Percentiles rank a stretch among this genome's conserved stretches.
phyloP scores from a whole-genome alignment of 2,888 invertebrate genomes.

The Griposia aprilina region DNA sequence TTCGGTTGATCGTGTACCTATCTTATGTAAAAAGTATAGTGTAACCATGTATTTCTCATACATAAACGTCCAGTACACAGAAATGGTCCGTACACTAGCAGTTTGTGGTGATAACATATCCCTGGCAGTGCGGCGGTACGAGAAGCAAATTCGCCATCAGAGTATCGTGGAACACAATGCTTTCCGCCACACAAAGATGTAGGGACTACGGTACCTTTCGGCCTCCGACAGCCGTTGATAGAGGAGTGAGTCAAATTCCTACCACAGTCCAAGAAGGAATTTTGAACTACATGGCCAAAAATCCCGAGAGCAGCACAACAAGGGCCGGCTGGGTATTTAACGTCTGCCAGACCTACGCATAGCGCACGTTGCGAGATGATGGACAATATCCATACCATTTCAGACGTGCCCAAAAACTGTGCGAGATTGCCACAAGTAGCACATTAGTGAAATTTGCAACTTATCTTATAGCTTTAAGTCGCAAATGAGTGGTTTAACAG shows the following conservation, averaged over 20 bases:
- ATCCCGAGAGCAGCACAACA: slow-evolving; percentile 2
- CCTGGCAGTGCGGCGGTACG: neutral
- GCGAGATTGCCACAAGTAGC: too few relatives aligned
- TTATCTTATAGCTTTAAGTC: too few relatives aligned
- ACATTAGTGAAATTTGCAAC: too few relatives aligned
- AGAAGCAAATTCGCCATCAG: neutral
- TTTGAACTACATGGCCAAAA: neutral
- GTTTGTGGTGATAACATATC: neutral
- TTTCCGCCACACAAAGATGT: neutral
- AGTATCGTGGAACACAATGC: neutral
- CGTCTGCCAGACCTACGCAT: slow-evolving; percentile 3
- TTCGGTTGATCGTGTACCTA: too few relatives aligned
- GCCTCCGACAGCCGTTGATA: slow-evolving; percentile 1
- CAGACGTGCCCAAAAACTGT: too few relatives aligned
- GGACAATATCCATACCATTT: neutral
- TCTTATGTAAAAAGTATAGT: too few relatives aligned
- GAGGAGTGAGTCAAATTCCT: neutral
- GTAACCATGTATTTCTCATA: neutral
- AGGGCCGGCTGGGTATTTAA: neutral
- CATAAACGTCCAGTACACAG: neutral
- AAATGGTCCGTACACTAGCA: neutral
- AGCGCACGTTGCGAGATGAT: neutral
- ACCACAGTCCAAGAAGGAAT: slow-evolving; percentile 13
- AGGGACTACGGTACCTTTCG: neutral
- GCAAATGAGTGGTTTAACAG: too few relatives aligned